These are phyloP conservation scores for Zoanthus sociatus DNA, from an alignment of 92 coral and sea anemone species.

Conservation along the genomic window DNA sequence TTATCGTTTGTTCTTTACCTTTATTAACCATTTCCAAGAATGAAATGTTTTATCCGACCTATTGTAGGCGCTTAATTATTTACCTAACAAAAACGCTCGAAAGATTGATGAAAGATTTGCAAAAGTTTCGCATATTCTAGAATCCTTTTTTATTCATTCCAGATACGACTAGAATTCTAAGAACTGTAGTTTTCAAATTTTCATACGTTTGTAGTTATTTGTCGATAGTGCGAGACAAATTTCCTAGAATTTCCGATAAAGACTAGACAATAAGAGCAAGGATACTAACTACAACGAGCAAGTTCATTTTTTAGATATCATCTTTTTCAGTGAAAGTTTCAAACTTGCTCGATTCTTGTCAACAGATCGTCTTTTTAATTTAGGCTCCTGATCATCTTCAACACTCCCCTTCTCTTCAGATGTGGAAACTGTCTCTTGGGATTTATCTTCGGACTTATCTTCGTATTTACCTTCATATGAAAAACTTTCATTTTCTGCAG, in stretches of 20 bases:
- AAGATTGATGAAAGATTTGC: too few species aligned
- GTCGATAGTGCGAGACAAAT: background rate
- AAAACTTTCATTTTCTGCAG: background rate
- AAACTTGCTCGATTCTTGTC: constrained; percentile 73
- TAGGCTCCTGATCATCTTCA: constrained; percentile 5
- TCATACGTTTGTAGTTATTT: background rate
- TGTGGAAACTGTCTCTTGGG: background rate
- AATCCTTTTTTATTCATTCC: too few species aligned
- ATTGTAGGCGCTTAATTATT: too few species aligned
- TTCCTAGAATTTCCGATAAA: background rate
- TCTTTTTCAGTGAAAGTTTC: constrained; percentile 72
- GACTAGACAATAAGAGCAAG: background rate
- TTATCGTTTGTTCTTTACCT: too few species aligned
- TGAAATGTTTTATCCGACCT: too few species aligned
- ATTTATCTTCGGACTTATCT: background rate
- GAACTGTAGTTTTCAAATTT: background rate
- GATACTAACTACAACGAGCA: background rate
- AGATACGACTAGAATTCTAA: background rate
- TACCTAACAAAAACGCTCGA: too few species aligned
- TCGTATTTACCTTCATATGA: background rate
- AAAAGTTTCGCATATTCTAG: too few species aligned
- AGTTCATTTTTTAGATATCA: constrained; percentile 56
- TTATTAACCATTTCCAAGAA: too few species aligned
- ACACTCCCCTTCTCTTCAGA: background rate
- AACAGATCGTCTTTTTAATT: constrained; percentile 62